Conservation (phyloP, 2,888 invertebrate genomes). For the Vanessa cardui region DNA sequence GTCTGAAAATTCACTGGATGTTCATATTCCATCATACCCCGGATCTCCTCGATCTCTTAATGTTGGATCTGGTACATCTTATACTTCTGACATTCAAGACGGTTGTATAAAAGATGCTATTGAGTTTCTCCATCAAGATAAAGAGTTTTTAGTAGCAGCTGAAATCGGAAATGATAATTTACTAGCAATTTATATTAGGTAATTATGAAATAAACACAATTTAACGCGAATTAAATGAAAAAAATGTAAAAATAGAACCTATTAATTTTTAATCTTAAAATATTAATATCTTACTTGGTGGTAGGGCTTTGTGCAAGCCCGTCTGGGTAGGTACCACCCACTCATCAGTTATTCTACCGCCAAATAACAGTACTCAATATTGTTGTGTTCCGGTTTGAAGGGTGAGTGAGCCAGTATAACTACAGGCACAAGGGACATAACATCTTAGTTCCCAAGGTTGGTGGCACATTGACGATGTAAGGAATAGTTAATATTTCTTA, state of each 20-base stretch:
- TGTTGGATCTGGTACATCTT: constrained; percentile 38
- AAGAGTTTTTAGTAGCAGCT: constrained; percentile 62
- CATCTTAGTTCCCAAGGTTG: too few relatives aligned
- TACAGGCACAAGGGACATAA: too few relatives aligned
- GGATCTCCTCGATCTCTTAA: constrained; percentile 53
- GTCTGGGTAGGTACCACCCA: too few relatives aligned
- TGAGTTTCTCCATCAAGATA: constrained; percentile 60
- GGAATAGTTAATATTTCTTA: too few relatives aligned
- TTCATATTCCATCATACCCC: constrained; percentile 56
- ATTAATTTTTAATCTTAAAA: too few relatives aligned
- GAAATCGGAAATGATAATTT: constrained; percentile 57
- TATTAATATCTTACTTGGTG: too few relatives aligned
- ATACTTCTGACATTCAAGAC: constrained; percentile 32
- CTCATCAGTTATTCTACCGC: too few relatives aligned
- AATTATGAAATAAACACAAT: constrained; percentile 18
- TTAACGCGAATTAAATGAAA: background rate
- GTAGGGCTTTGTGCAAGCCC: too few relatives aligned
- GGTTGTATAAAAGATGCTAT: constrained; percentile 48
- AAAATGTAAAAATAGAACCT: background rate
- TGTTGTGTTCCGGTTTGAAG: too few relatives aligned
- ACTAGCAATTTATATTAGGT: constrained; percentile 57
- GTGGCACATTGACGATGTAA: too few relatives aligned
- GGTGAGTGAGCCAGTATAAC: too few relatives aligned
- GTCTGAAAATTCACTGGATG: constrained; percentile 59
- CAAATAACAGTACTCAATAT: too few relatives aligned